Evolutionary conservation across 2,888 invertebrate genomes (phyloP).

Genomic region (Rhogogaster chlorosoma): DNA sequence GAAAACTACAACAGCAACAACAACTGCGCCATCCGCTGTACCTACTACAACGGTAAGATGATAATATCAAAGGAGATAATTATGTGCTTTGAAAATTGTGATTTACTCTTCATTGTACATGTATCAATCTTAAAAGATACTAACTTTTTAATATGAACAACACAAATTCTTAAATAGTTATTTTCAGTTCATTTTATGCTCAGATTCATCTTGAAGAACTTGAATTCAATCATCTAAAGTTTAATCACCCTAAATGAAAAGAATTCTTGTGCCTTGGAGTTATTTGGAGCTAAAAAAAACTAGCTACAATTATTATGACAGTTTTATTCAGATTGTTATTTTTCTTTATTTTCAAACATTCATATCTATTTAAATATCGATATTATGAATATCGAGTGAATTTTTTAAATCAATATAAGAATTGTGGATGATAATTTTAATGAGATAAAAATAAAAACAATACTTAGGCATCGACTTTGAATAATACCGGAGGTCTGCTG

Average conservation of each 20-base stretch:
- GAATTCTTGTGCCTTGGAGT: not conserved
- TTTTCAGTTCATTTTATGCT: not conserved
- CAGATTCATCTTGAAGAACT: not conserved
- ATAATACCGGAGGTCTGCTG: conserved; percentile 74
- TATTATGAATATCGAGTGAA: not conserved
- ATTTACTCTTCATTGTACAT: not conserved
- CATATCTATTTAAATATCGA: not conserved
- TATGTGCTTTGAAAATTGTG: too few species aligned
- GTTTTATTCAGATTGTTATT: not conserved
- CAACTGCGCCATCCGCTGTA: conserved; percentile 59
- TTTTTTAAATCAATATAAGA: not conserved
- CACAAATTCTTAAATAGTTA: not conserved
- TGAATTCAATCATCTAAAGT: not conserved
- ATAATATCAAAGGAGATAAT: not conserved
- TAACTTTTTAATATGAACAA: not conserved
- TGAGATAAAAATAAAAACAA: conserved; percentile 48
- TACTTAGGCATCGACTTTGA: conserved; percentile 72
- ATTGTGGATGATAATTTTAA: not conserved
- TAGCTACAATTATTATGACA: not conserved
- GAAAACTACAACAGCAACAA: conserved; percentile 76
- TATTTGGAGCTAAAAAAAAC: not conserved
- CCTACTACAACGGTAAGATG: conserved; percentile 70
- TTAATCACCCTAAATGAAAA: not conserved
- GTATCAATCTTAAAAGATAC: not conserved
- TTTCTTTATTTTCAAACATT: not conserved